Conservation (phyloP, 2,888 invertebrate species). For the Megastigmus dorsalis region DNA sequence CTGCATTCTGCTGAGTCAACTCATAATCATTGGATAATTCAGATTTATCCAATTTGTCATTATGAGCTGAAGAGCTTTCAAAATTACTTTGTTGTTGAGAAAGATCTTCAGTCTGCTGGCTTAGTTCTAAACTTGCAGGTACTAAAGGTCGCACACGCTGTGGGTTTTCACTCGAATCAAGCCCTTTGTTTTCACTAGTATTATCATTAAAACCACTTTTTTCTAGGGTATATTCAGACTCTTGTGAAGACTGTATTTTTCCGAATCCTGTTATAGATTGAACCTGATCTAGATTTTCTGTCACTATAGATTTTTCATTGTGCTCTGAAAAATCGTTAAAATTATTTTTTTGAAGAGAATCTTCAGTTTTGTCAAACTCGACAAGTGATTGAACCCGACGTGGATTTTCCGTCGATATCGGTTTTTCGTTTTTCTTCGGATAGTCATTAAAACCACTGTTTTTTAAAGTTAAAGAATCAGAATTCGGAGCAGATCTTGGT, state of each 20-base stretch:
- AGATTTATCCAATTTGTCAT: background rate
- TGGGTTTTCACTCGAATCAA: background rate
- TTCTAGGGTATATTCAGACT: constrained; percentile 52
- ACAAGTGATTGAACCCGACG: too few relatives aligned
- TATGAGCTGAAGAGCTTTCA: background rate
- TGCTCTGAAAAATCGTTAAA: background rate
- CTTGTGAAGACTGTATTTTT: constrained; percentile 50
- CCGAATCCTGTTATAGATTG: background rate
- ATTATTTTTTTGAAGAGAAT: too few relatives aligned
- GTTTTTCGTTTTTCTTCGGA: background rate
- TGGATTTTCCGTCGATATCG: background rate
- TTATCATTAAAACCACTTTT: constrained; percentile 38
- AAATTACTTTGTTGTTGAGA: too few relatives aligned
- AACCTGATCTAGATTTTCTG: background rate
- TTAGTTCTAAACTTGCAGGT: background rate
- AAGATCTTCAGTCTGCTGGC: constrained; percentile 3
- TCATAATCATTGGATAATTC: too few relatives aligned
- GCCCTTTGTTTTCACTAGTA: background rate
- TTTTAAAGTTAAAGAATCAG: constrained; percentile 2
- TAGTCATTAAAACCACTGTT: constrained; percentile 25
- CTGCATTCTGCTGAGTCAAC: constrained; percentile 46
- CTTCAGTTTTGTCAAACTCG: too few relatives aligned
- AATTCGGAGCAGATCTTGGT: background rate
- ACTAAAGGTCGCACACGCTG: background rate
- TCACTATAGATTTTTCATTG: too few relatives aligned